Evolutionary conservation across 2,113 vertebrate species (phyloP).

Genomic region (Heptranchias perlo): DNA sequence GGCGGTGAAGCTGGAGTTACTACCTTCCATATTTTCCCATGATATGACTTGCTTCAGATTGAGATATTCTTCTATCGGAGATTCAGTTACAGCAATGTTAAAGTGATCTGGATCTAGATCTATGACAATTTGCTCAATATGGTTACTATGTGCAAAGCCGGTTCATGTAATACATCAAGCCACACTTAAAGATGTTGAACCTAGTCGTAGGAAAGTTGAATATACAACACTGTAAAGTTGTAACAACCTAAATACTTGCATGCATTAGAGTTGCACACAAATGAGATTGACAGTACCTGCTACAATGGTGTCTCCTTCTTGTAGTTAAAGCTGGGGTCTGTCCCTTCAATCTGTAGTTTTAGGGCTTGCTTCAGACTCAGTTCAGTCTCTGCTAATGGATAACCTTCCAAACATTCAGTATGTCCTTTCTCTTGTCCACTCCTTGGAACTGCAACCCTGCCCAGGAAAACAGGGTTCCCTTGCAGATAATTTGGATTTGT

Average conservation of each 20-base stretch:
- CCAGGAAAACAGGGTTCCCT: constrained; percentile 87
- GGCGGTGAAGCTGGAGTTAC: background rate
- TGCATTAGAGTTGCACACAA: background rate
- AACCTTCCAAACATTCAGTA: constrained; percentile 84
- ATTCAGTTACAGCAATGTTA: background rate
- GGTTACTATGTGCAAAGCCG: background rate
- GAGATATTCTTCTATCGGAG: background rate
- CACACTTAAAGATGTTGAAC: background rate
- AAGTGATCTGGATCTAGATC: background rate
- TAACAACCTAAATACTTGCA: background rate
- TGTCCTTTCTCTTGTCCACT: constrained; percentile 75
- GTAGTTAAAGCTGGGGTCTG: constrained; percentile 88
- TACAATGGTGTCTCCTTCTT: constrained; percentile 97
- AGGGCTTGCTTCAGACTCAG: constrained; percentile 97
- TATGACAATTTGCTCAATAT: background rate
- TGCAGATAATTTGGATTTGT: constrained; percentile 97
- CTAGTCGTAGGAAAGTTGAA: background rate
- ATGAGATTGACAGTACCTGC: constrained; percentile 59
- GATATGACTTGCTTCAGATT: background rate
- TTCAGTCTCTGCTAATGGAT: constrained; percentile 82
- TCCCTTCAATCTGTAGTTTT: constrained; percentile 90
- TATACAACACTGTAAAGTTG: background rate
- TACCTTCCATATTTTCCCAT: background rate
- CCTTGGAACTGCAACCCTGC: constrained; percentile 83
- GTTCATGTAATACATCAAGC: background rate